Evolutionary conservation across 92 coral and sea anemone species (phyloP).

Genomic region (Porites evermanni): DNA sequence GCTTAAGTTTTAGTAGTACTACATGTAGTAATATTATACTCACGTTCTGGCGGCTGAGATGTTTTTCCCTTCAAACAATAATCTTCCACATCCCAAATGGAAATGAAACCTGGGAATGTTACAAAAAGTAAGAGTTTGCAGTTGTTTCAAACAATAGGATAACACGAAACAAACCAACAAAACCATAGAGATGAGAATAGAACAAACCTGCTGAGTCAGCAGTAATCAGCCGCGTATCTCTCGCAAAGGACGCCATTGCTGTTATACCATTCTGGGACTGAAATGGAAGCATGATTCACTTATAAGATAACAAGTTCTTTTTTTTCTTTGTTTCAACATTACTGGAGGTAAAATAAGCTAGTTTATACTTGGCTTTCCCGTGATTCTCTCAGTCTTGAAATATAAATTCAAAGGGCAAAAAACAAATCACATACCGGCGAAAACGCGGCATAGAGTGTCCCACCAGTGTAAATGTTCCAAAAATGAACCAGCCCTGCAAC

Average conservation of each 20-base stretch:
- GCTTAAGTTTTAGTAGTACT: too few species aligned
- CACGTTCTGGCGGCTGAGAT: constrained; percentile 61
- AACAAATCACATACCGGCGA: constrained; percentile 71
- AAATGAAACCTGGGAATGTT: constrained; percentile 74
- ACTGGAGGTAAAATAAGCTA: too few species aligned
- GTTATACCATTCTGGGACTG: constrained; percentile 76
- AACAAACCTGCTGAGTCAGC: constrained; percentile 88
- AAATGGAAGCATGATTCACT: neutral
- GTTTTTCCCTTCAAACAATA: constrained; percentile 81
- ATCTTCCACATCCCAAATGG: constrained; percentile 83
- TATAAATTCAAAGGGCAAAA: neutral
- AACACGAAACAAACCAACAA: neutral
- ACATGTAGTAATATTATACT: neutral
- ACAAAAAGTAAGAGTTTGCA: neutral
- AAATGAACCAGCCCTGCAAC: constrained; percentile 88
- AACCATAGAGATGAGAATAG: neutral
- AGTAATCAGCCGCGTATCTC: constrained; percentile 83
- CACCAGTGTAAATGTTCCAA: constrained; percentile 98
- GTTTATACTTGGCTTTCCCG: too few species aligned
- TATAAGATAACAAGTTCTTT: neutral
- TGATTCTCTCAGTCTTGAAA: too few species aligned
- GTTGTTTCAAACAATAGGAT: neutral
- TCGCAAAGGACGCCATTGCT: constrained; percentile 82
- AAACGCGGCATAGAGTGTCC: constrained; percentile 82
- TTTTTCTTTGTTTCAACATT: neutral